Percentiles rank a stretch among this genome's conserved stretches.
Conservation (phyloP, 2,113 vertebrate species). For the Sapayoa aenigma region DNA sequence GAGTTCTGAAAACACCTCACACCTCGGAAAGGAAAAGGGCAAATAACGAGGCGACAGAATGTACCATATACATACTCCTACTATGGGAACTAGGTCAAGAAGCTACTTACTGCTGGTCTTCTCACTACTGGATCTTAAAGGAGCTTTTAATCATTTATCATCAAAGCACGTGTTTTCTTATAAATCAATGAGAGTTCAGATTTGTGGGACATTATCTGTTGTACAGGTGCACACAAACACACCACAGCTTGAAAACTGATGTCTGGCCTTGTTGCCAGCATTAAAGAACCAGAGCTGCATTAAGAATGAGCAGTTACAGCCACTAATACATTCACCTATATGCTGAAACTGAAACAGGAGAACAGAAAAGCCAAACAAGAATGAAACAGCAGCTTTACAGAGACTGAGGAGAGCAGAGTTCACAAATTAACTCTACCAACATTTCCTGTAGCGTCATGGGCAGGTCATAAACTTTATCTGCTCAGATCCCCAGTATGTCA, state of each 20-base stretch:
- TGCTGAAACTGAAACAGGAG: neutral
- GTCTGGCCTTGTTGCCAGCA: neutral
- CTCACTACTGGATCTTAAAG: neutral
- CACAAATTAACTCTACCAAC: neutral
- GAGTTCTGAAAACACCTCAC: neutral
- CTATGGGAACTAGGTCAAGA: neutral
- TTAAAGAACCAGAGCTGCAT: neutral
- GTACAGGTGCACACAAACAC: neutral
- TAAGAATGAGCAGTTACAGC: neutral
- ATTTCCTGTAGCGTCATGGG: neutral
- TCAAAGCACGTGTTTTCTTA: neutral
- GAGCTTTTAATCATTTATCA: neutral
- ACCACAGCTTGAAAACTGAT: neutral
- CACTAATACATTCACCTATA: neutral
- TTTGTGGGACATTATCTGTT: neutral
- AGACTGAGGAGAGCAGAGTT: neutral
- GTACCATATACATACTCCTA: accelerated
- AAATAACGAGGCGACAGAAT: neutral
- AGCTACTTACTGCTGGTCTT: neutral
- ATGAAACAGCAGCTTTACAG: neutral
- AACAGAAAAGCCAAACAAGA: neutral
- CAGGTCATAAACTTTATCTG: neutral
- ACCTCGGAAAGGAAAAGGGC: neutral
- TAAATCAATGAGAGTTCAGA: neutral
- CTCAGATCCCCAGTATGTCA: neutral